Evolutionary conservation across 2,888 invertebrate genomes (phyloP).

Genomic region (Eupithecia vulgata): DNA sequence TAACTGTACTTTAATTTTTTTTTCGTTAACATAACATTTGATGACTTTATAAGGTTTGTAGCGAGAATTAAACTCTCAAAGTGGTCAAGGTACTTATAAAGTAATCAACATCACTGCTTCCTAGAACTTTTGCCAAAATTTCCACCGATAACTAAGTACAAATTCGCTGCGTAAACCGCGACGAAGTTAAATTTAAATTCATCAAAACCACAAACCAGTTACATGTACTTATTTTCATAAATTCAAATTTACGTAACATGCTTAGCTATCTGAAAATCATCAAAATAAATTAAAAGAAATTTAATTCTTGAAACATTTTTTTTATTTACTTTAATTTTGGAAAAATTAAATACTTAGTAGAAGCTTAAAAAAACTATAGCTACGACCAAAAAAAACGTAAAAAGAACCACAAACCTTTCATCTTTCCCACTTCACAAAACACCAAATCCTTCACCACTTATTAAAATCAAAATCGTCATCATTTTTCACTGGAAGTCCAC

Average conservation of each 20-base stretch:
- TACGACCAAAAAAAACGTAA: neutral
- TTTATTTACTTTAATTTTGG: neutral
- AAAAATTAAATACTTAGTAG: neutral
- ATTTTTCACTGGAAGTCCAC: conserved; percentile 58
- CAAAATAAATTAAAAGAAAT: neutral
- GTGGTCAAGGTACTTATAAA: neutral
- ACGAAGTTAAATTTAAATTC: neutral
- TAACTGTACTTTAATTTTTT: too few relatives aligned
- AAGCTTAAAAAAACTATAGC: neutral
- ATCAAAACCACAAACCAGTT: neutral
- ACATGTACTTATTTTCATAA: neutral
- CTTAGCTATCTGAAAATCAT: neutral
- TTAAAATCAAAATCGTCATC: conserved; percentile 24
- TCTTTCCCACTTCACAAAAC: conserved; percentile 52
- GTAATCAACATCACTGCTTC: neutral
- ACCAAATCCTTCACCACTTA: conserved; percentile 47
- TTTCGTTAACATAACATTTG: too few relatives aligned
- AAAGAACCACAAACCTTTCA: conserved; percentile 61
- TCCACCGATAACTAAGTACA: neutral
- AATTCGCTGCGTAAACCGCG: neutral
- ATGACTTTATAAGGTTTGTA: too few relatives aligned
- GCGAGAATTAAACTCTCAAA: too few relatives aligned
- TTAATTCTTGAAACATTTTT: neutral
- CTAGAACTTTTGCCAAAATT: neutral
- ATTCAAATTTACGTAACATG: neutral